These are phyloP conservation scores for Trichogramma dendrolimi DNA, from an alignment of 2,888 invertebrate species.

Conservation along the genomic window DNA sequence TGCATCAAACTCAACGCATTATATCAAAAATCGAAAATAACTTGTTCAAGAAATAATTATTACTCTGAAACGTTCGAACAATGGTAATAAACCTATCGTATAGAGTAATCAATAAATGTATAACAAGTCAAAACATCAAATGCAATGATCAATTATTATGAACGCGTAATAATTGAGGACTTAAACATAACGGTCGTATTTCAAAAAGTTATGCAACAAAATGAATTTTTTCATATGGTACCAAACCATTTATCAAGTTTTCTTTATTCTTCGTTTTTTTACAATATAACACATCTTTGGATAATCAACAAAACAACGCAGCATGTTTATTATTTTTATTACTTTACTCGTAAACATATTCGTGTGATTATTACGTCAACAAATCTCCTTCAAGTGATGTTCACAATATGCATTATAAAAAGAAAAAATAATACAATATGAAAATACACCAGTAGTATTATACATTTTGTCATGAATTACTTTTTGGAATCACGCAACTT, in stretches of 20 bases:
- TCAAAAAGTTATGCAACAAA: conserved; percentile 12
- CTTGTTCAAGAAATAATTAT: conserved; percentile 21
- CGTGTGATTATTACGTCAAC: too few relatives aligned
- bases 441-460: too few relatives aligned
- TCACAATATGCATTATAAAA: too few relatives aligned
- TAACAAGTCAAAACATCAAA: conserved; percentile 43
- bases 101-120: conserved; percentile 42
- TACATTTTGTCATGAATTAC: too few relatives aligned
- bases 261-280: conserved; percentile 13
- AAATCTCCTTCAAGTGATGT: too few relatives aligned
- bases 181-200: too few relatives aligned
- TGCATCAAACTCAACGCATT: conserved; percentile 8
- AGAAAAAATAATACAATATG: too few relatives aligned
- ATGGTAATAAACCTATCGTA: conserved; percentile 37
- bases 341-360: too few relatives aligned
- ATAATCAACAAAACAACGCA: conserved; percentile 39
- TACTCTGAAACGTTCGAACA: conserved; percentile 33
- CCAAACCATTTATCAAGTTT: conserved; percentile 32
- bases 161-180: too few relatives aligned
- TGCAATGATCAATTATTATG: conserved; percentile 35
- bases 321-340: too few relatives aligned
- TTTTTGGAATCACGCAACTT: too few relatives aligned
- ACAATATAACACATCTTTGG: conserved; percentile 44
- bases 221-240: conserved; percentile 32
- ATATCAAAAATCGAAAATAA: background rate